phyloP scores from a whole-genome alignment of 2,113 vertebrate genomes.

The Etheostoma cragini region DNA sequence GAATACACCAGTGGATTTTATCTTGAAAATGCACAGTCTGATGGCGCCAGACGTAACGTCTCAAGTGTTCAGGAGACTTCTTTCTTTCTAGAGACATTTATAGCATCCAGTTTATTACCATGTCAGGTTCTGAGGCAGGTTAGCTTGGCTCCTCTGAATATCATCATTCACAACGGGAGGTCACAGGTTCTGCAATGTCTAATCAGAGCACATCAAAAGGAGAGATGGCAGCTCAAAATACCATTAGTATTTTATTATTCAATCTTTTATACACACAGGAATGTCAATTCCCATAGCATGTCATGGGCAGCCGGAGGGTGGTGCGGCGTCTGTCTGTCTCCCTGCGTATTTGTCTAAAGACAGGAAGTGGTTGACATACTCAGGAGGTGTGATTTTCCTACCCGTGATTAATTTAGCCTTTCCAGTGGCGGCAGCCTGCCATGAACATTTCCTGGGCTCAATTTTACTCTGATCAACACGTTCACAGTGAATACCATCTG shows the following conservation, averaged over 20 bases:
- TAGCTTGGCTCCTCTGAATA: conserved; percentile 45
- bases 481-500: conserved; percentile 54
- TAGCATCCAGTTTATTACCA: neutral
- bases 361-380: conserved; percentile 69
- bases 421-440: conserved; percentile 54
- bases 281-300: conserved; percentile 74
- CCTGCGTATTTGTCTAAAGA: conserved; percentile 62
- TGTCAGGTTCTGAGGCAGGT: conserved; percentile 8
- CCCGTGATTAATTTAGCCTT: conserved; percentile 64
- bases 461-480: conserved; percentile 65
- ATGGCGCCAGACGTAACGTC: conserved; percentile 5
- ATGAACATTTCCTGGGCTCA: conserved; percentile 47
- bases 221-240: conserved; percentile 55
- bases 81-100: conserved; percentile 12
- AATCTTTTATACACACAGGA: conserved; percentile 55
- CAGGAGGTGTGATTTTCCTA: conserved; percentile 75
- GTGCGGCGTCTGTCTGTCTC: conserved; percentile 59
- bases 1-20: neutral
- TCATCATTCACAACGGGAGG: conserved; percentile 61
- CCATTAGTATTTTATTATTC: conserved; percentile 67
- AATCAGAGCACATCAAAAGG: conserved; percentile 47
- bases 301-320: conserved; percentile 61
- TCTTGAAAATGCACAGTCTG: neutral
- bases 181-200: conserved; percentile 57
- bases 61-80: neutral